A percentile compares a stretch with the other conserved stretches of the same genome.
Conservation (phyloP, 2,797 vertebrate genomes). For the Sebastes hubbsi region DNA sequence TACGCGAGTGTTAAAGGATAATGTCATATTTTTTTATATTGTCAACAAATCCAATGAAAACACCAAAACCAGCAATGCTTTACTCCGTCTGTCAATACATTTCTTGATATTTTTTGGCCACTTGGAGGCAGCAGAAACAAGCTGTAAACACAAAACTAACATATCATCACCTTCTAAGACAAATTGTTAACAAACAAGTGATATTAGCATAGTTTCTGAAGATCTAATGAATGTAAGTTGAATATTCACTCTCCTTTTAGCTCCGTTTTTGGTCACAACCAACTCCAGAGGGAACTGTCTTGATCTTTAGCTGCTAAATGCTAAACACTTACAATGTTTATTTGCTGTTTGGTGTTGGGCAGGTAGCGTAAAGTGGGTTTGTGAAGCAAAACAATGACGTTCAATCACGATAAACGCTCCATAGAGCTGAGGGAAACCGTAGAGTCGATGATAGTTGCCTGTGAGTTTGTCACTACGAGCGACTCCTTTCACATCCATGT, state of each 20-base stretch:
- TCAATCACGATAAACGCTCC: not conserved
- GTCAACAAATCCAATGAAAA: not conserved
- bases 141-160: not conserved
- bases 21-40: no score
- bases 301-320: not conserved
- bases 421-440: not conserved
- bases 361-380: not conserved
- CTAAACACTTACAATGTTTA: not conserved
- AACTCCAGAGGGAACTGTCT: not conserved
- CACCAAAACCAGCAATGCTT: not conserved
- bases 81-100: accelerated
- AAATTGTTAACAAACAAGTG: not conserved
- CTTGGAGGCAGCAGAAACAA: not conserved
- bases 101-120: not conserved
- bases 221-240: not conserved
- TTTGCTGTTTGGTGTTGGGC: not conserved
- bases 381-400: not conserved
- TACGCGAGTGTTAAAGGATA: not conserved
- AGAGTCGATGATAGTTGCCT: not conserved
- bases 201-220: not conserved
- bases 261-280: not conserved
- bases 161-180: not conserved
- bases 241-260: not conserved
- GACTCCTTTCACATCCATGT: not conserved
- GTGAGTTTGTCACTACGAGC: not conserved